Percentiles rank a stretch among this genome's conserved stretches.
Conservation (phyloP, 1,140 invertebrate genomes). For the Drosophila yakuba region DNA sequence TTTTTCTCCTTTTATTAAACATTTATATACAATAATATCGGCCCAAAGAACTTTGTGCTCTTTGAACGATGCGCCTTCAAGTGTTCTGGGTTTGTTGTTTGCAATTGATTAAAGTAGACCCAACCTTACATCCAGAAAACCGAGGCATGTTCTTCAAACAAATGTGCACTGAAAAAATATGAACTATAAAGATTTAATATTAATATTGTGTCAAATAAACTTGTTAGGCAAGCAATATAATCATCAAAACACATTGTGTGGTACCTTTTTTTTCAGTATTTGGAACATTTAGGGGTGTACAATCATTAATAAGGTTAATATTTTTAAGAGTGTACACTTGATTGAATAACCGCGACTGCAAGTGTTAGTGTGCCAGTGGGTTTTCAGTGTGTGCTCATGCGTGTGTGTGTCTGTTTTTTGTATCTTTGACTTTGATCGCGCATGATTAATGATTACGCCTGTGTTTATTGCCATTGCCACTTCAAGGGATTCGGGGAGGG, state of each 20-base stretch:
- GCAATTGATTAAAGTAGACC: constrained; percentile 76
- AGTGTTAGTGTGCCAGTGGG: constrained; percentile 19
- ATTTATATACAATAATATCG: constrained; percentile 63
- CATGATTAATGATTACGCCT: constrained; percentile 78
- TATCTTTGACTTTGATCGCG: constrained; percentile 79
- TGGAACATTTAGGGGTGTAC: neutral
- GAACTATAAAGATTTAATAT: neutral
- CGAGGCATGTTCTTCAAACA: constrained; percentile 61
- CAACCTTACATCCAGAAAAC: constrained; percentile 46
- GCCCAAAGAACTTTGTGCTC: constrained; percentile 67
- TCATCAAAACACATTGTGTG: too few species aligned
- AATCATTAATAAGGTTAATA: neutral
- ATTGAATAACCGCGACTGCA: constrained; percentile 50
- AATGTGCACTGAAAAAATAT: constrained; percentile 38
- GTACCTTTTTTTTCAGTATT: too few species aligned
- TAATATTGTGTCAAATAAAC: too few species aligned
- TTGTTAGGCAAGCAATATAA: too few species aligned
- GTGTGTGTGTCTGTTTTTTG: constrained; percentile 43
- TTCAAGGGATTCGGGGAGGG: constrained; percentile 16
- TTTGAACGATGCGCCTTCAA: constrained; percentile 46
- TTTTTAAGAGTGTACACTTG: constrained; percentile 13
- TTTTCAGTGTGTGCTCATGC: constrained; percentile 16
- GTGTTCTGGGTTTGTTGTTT: constrained; percentile 69
- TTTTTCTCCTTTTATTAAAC: constrained; percentile 40
- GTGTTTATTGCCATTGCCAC: constrained; percentile 73